Conservation (phyloP, 2,113 vertebrate species). For the Malurus melanocephalus region DNA sequence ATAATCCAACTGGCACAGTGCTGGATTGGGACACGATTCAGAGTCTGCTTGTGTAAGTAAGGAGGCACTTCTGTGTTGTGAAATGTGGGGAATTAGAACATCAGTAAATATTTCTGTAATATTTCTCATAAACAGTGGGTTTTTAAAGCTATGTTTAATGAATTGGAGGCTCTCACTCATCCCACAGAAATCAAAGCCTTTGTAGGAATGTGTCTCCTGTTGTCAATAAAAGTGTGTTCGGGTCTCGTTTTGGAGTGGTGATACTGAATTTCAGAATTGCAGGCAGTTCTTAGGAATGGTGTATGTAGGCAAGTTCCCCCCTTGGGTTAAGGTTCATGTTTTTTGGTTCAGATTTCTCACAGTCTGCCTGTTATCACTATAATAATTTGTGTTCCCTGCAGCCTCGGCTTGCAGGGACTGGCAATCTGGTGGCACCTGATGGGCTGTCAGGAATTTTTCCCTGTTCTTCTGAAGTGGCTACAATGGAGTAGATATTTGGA, state of each 20-base stretch:
- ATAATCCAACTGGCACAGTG: background rate
- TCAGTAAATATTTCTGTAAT: constrained; percentile 7
- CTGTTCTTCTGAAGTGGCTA: background rate
- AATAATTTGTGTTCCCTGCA: background rate
- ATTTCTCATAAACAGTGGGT: background rate
- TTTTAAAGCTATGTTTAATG: background rate
- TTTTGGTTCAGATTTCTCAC: background rate
- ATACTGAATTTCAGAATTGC: background rate
- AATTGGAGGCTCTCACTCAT: background rate
- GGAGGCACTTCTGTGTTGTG: background rate
- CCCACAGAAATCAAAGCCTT: background rate
- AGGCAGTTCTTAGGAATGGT: background rate
- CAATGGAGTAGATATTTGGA: background rate
- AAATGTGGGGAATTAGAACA: background rate
- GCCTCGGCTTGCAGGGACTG: background rate
- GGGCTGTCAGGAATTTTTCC: background rate
- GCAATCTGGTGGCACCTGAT: background rate
- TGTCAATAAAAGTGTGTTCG: background rate
- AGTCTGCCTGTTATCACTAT: rapidly evolving
- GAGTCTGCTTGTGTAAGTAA: background rate
- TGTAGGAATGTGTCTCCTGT: background rate
- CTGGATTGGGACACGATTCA: background rate
- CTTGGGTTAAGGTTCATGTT: background rate
- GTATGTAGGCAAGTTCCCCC: background rate
- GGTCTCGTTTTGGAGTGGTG: background rate